These are phyloP conservation scores for Myripristis murdjan DNA, from an alignment of 2,797 vertebrate genomes.

Conservation along the genomic window DNA sequence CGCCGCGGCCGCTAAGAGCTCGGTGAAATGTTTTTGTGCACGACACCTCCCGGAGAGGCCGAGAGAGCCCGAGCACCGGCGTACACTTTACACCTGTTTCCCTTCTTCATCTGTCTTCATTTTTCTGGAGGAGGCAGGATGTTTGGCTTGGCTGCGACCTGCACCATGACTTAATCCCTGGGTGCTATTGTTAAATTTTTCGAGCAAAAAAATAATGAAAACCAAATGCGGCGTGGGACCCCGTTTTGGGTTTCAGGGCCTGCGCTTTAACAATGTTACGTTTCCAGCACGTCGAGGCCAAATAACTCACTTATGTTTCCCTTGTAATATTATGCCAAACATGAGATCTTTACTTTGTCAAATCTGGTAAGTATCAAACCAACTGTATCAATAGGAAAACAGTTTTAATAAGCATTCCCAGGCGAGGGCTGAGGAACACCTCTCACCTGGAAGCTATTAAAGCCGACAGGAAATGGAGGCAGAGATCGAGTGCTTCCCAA, in stretches of 20 bases:
- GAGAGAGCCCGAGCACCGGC: slow-evolving; percentile 25
- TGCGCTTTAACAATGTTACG: slow-evolving; percentile 79
- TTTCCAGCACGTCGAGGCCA: slow-evolving; percentile 80
- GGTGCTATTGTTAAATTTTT: slow-evolving; percentile 84
- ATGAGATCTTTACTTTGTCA: slow-evolving; percentile 87
- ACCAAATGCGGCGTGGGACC: slow-evolving; percentile 79
- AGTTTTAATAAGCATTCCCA: slow-evolving; percentile 84
- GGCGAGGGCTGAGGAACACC: slow-evolving; percentile 72
- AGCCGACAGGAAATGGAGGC: slow-evolving; percentile 81
- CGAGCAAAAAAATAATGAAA: slow-evolving; percentile 82
- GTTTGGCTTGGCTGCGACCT: slow-evolving; percentile 83
- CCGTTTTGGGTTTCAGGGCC: slow-evolving; percentile 76
- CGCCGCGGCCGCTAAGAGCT: background rate
- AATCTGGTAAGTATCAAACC: slow-evolving; percentile 84
- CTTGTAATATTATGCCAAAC: slow-evolving; percentile 86
- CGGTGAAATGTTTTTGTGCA: slow-evolving; percentile 13
- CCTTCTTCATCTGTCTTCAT: slow-evolving; percentile 81
- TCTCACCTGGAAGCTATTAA: slow-evolving; percentile 86
- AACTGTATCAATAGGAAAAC: slow-evolving; percentile 83
- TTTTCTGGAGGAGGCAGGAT: slow-evolving; percentile 82
- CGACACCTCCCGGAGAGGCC: slow-evolving; percentile 67
- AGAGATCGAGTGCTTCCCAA: slow-evolving; percentile 82
- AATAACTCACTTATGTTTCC: slow-evolving; percentile 83
- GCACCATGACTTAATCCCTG: slow-evolving; percentile 86
- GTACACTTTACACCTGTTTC: slow-evolving; percentile 85